These are phyloP conservation scores for Hirtodrosophila duncani DNA, from an alignment of 2,888 invertebrate genomes.

Conservation along the genomic window DNA sequence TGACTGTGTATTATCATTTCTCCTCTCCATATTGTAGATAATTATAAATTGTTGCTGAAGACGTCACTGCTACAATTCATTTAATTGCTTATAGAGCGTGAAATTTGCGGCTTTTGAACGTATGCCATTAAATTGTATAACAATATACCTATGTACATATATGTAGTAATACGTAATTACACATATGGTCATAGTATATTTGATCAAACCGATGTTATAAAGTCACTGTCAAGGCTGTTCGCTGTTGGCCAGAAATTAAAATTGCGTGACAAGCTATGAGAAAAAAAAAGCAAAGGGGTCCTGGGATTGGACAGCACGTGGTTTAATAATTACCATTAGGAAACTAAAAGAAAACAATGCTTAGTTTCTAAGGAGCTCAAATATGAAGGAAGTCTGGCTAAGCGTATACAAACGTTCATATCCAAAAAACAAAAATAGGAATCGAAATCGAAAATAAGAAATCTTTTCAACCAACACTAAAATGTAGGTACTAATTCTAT, in stretches of 20 bases:
- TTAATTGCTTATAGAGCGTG: conserved; percentile 18
- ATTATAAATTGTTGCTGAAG: conserved; percentile 7
- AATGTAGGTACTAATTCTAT: no score
- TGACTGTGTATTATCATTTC: conserved; percentile 17
- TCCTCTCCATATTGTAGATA: background rate
- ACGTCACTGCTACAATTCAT: conserved; percentile 1
- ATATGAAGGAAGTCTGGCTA: no score
- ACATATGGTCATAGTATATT: no score
- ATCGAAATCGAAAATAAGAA: no score
- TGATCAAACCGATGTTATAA: background rate
- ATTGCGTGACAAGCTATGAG: conserved; percentile 15
- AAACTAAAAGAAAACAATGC: conserved; percentile 1
- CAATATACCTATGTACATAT: background rate
- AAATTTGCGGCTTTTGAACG: conserved; percentile 31
- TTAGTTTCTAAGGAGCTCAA: no score
- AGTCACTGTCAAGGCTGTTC: conserved; percentile 25
- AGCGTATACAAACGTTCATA: no score
- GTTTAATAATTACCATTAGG: background rate
- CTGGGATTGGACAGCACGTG: background rate
- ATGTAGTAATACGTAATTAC: no score
- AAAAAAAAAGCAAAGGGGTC: background rate
- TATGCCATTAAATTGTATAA: conserved; percentile 15
- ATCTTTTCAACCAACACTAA: no score
- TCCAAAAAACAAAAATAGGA: no score
- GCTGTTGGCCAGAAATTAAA: conserved; percentile 11